phyloP scores from a whole-genome alignment of 2,113 vertebrate genomes.

The Ginglymostoma cirratum region DNA sequence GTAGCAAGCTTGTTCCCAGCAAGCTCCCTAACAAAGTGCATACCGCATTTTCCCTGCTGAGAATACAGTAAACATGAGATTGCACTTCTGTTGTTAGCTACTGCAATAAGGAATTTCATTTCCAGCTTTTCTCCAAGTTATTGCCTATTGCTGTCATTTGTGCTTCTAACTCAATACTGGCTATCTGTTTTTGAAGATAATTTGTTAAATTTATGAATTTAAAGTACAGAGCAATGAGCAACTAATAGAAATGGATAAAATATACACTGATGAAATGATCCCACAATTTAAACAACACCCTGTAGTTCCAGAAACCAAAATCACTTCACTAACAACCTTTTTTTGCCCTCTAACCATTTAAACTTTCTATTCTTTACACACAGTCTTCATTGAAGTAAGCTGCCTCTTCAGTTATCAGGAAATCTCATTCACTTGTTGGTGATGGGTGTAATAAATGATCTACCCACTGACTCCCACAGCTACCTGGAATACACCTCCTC shows the following conservation, averaged over 20 bases:
- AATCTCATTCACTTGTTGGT: not conserved
- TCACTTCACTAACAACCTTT: not conserved
- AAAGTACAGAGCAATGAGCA: not conserved
- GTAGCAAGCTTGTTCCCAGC: not conserved
- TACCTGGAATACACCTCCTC: too few relatives aligned
- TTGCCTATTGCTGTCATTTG: not conserved
- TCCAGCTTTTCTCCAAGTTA: not conserved
- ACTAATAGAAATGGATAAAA: not conserved
- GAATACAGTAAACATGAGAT: not conserved
- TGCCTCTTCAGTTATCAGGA: not conserved
- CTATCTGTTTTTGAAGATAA: not conserved
- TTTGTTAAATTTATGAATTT: not conserved
- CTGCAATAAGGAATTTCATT: not conserved
- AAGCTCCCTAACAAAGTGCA: not conserved
- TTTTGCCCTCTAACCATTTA: not conserved
- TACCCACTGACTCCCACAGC: too few relatives aligned
- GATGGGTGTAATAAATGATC: not conserved
- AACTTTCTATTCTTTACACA: not conserved
- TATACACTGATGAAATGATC: not conserved
- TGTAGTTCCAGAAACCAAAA: not conserved
- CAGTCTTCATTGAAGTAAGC: not conserved
- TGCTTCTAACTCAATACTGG: not conserved
- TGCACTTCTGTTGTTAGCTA: not conserved
- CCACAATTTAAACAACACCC: not conserved
- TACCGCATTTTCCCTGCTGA: too few relatives aligned